A percentile compares a stretch with the other conserved stretches of the same genome.
phyloP scores from a whole-genome alignment of 2,888 invertebrate species.

The Drosophila histrio region DNA sequence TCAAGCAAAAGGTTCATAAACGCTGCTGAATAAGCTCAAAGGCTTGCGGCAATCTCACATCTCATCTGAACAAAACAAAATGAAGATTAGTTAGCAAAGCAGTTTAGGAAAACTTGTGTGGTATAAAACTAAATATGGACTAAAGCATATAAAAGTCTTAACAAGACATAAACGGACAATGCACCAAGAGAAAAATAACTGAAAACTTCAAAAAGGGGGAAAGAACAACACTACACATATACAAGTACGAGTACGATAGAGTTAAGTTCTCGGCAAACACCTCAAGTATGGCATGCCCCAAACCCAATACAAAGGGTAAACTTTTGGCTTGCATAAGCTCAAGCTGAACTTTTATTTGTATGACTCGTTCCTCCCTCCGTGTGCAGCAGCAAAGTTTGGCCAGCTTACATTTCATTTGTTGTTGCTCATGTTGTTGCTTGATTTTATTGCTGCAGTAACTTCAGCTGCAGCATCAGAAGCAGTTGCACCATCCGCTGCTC shows the following conservation, averaged over 20 bases:
- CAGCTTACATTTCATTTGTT: conserved; percentile 26
- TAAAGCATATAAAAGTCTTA: conserved; percentile 76
- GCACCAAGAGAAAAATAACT: conserved; percentile 37
- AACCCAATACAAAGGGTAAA: conserved; percentile 37
- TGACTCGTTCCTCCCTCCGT: conserved; percentile 47
- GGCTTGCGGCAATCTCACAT: conserved; percentile 33
- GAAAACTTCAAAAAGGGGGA: conserved; percentile 27
- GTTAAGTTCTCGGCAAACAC: conserved; percentile 67
- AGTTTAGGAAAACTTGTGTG: conserved; percentile 60
- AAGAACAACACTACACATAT: neutral
- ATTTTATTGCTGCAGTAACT: conserved; percentile 67
- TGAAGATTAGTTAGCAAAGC: conserved; percentile 60
- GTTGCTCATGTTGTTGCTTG: conserved; percentile 17
- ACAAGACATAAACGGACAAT: conserved; percentile 76
- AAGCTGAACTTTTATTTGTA: conserved; percentile 72
- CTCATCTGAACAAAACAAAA: conserved; percentile 13
- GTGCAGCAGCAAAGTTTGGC: conserved; percentile 54
- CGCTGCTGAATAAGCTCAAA: conserved; percentile 23
- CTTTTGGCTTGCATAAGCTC: conserved; percentile 53
- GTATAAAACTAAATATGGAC: conserved; percentile 69
- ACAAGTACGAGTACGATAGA: no score
- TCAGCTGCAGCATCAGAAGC: conserved; percentile 21
- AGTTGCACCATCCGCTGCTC: conserved; percentile 37
- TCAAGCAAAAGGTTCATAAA: conserved; percentile 18
- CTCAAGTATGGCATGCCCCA: conserved; percentile 48